Evolutionary conservation across 2,113 vertebrate species (phyloP).

Genomic region (Rhinoderma darwinii): DNA sequence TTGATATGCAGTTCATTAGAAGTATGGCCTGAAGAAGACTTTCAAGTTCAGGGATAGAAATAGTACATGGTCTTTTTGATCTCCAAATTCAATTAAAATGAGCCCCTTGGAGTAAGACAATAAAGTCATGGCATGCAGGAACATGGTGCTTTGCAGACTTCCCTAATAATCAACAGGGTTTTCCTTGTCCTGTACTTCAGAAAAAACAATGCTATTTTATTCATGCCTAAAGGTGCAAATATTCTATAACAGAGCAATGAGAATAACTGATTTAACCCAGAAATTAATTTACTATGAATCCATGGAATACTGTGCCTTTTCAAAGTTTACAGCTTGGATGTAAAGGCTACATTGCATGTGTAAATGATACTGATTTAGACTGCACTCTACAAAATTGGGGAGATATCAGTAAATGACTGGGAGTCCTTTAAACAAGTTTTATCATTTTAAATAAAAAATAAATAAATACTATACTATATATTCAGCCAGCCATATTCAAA

Average conservation of each 20-base stretch:
- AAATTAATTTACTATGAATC: background rate
- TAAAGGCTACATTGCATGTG: background rate
- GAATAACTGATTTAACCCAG: background rate
- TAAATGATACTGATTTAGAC: no score
- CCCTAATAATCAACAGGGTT: background rate
- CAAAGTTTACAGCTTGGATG: background rate
- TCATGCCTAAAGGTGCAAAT: conserved; percentile 2
- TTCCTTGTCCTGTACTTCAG: background rate
- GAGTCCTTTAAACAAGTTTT: no score
- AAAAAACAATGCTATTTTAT: background rate
- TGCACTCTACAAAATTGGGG: no score
- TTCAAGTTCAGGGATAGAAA: background rate
- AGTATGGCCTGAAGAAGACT: conserved; percentile 6
- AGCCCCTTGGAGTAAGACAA: conserved; percentile 7
- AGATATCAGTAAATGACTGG: no score
- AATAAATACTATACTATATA: no score
- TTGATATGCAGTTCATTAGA: background rate
- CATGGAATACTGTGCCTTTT: background rate
- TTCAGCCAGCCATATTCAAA: no score
- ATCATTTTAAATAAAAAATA: no score
- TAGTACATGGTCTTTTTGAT: background rate
- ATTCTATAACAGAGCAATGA: background rate
- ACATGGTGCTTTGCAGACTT: conserved; percentile 15
- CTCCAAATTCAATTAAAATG: conserved; percentile 9
- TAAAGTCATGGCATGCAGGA: background rate